Percentiles rank a stretch among this genome's conserved stretches.
phyloP scores from a whole-genome alignment of 92 coral and sea anemone species.

The Palythoa caribaeorum region DNA sequence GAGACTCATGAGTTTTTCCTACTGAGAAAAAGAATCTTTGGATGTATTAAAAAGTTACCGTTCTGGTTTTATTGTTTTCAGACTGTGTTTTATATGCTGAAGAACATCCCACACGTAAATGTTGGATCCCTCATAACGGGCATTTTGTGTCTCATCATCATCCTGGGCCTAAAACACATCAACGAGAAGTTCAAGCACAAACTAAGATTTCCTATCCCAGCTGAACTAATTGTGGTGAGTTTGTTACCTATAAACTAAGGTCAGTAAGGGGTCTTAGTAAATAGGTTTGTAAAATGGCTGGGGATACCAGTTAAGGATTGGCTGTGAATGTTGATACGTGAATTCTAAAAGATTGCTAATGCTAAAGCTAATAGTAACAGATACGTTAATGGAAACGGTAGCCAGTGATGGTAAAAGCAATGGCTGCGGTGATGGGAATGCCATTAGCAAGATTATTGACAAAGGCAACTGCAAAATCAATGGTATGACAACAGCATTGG shows the following conservation, averaged over 20 bases:
- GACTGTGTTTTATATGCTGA: slow-evolving; percentile 65
- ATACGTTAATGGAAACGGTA: background rate
- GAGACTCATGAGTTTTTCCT: no score
- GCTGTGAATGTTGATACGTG: background rate
- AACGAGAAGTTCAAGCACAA: slow-evolving; percentile 73
- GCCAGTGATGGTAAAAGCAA: background rate
- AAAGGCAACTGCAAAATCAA: background rate
- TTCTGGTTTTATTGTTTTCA: slow-evolving; percentile 23
- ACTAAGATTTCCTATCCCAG: slow-evolving; percentile 87
- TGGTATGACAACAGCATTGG: background rate
- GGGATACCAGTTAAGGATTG: background rate
- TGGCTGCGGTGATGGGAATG: background rate
- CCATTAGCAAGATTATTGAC: background rate
- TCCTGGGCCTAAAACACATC: slow-evolving; percentile 77
- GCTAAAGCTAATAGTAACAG: background rate
- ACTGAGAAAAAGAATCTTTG: no score
- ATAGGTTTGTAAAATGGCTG: no score
- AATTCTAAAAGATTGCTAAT: background rate
- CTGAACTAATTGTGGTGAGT: slow-evolving; percentile 91
- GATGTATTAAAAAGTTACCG: no score
- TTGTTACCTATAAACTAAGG: no score
- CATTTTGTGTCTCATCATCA: slow-evolving; percentile 67
- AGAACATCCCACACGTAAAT: slow-evolving; percentile 66
- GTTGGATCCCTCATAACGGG: slow-evolving; percentile 92
- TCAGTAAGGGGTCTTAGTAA: no score